phyloP scores from a whole-genome alignment of 2,113 vertebrate genomes.

The Callionymus lyra region DNA sequence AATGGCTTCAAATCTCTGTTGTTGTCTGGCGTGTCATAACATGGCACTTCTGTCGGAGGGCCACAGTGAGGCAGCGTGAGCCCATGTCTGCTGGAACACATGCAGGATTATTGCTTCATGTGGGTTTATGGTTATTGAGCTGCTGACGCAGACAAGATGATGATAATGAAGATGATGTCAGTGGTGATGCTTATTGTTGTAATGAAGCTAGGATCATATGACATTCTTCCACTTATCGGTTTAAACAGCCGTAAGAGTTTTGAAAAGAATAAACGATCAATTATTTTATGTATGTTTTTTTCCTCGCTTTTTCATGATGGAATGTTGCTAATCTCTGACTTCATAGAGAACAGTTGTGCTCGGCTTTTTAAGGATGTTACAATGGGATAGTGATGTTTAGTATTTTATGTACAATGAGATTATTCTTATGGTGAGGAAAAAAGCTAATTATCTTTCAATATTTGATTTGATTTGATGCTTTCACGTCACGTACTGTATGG shows the following conservation, averaged over 20 bases:
- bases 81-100: not conserved
- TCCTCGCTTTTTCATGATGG: too few species aligned
- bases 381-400: too few species aligned
- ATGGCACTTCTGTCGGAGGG: not conserved
- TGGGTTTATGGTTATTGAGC: constrained; percentile 24
- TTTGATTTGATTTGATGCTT: too few species aligned
- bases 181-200: not conserved
- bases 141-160: constrained; percentile 10
- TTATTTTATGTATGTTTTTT: too few species aligned
- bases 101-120: constrained; percentile 6
- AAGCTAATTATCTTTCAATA: too few species aligned
- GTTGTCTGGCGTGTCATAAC: not conserved
- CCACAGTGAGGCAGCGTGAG: constrained; percentile 34
- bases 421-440: too few species aligned
- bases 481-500: too few species aligned
- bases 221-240: too few species aligned
- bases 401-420: too few species aligned
- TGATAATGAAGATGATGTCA: constrained; percentile 5
- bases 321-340: too few species aligned
- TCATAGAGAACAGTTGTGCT: too few species aligned
- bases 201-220: not conserved
- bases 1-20: constrained; percentile 15
- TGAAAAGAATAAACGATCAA: not conserved
- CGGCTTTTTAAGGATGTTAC: too few species aligned
- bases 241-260: not conserved